phyloP scores from a whole-genome alignment of 1,140 invertebrate genomes.

The Sycophila sp. region DNA sequence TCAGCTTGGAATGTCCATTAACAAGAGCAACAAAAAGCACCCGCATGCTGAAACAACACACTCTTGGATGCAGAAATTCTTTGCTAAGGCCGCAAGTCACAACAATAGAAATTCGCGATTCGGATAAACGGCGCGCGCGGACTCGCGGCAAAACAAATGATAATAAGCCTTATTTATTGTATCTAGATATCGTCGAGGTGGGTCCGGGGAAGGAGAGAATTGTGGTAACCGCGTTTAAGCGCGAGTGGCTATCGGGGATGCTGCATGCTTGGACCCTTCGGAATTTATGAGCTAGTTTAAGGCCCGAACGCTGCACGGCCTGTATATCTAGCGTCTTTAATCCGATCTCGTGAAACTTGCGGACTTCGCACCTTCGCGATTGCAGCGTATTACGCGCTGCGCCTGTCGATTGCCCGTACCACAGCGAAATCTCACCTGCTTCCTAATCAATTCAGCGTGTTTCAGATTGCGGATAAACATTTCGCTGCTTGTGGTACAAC shows the following conservation, averaged over 20 bases:
- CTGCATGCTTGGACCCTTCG: background rate
- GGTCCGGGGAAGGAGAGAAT: background rate
- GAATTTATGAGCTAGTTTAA: slow-evolving; percentile 26
- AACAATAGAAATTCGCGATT: background rate
- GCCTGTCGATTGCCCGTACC: too few species aligned
- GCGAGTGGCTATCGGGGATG: background rate
- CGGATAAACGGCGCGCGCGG: background rate
- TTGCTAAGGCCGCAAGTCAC: too few species aligned
- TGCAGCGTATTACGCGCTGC: too few species aligned
- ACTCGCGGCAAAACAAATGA: slow-evolving; percentile 22
- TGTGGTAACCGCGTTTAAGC: background rate
- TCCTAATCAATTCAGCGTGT: too few species aligned
- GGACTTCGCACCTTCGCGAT: background rate
- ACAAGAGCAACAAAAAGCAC: background rate
- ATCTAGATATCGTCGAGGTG: background rate
- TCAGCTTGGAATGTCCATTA: background rate
- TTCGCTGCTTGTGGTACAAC: too few species aligned
- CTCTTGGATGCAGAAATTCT: background rate
- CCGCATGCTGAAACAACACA: background rate
- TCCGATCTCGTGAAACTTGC: background rate
- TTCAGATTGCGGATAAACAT: too few species aligned
- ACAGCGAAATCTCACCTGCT: too few species aligned
- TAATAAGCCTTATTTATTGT: slow-evolving; percentile 36
- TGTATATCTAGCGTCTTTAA: slow-evolving; percentile 21
- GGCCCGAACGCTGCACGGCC: background rate